phyloP scores from a whole-genome alignment of 2,797 vertebrate species.

The Chanos chanos region DNA sequence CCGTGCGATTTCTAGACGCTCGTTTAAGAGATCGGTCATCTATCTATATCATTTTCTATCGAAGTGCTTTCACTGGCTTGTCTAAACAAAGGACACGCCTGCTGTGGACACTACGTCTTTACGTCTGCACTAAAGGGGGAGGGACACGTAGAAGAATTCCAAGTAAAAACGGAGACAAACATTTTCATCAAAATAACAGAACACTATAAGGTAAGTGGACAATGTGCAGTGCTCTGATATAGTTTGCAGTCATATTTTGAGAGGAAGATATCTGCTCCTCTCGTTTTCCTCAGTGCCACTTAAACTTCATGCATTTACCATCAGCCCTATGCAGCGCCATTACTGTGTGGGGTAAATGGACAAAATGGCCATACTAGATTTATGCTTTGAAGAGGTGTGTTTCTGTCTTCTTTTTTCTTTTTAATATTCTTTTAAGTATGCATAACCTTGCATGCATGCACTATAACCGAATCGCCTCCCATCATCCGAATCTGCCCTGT shows the following conservation, averaged over 20 bases:
- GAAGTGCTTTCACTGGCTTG: too few species aligned
- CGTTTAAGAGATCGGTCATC: too few species aligned
- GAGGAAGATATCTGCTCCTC: not conserved
- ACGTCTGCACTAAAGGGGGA: constrained; percentile 63
- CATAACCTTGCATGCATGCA: not conserved
- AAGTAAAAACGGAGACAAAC: constrained; percentile 67
- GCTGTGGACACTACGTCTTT: constrained; percentile 26
- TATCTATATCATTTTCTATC: too few species aligned
- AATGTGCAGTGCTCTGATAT: too few species aligned
- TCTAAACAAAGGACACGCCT: too few species aligned
- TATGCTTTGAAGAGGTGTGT: constrained; percentile 19
- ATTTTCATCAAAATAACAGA: not conserved
- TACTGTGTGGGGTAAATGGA: constrained; percentile 67
- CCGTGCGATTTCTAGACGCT: too few species aligned
- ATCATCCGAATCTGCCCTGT: too few species aligned
- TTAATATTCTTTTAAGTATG: constrained; percentile 2
- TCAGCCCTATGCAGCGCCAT: constrained; percentile 74
- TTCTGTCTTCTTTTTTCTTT: constrained; percentile 14
- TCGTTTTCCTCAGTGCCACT: constrained; percentile 32
- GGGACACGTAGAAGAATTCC: constrained; percentile 68
- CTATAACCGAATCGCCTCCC: too few species aligned
- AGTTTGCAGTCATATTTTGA: too few species aligned
- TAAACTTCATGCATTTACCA: constrained; percentile 56
- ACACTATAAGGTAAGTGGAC: too few species aligned
- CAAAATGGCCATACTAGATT: constrained; percentile 75